These are phyloP conservation scores for Takifugu flavidus DNA, from an alignment of 2,113 vertebrate species.

Conservation along the genomic window DNA sequence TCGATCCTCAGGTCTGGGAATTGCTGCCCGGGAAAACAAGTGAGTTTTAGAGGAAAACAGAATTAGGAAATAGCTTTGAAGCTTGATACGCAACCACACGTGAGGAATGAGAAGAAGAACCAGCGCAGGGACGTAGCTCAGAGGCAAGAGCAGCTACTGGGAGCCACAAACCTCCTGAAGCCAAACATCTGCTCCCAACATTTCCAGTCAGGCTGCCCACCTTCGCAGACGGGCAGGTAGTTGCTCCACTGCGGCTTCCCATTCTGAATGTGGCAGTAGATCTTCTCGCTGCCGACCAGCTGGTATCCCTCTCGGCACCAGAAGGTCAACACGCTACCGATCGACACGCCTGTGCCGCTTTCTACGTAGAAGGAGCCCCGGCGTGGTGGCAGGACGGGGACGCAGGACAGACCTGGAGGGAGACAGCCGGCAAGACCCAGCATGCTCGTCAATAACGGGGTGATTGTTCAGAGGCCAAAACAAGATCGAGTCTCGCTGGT, in stretches of 20 bases:
- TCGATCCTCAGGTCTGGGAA: constrained; percentile 67
- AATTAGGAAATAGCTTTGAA: neutral
- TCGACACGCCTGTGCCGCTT: constrained; percentile 57
- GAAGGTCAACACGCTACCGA: constrained; percentile 70
- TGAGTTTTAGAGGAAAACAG: too few relatives aligned
- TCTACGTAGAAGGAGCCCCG: constrained; percentile 75
- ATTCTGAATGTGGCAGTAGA: constrained; percentile 58
- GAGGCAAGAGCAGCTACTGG: neutral
- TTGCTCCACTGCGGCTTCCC: constrained; percentile 72
- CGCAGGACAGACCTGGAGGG: constrained; percentile 63
- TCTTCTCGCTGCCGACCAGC: constrained; percentile 74
- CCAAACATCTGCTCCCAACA: neutral
- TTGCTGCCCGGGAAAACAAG: constrained; percentile 48
- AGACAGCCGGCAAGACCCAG: too few relatives aligned
- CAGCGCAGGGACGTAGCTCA: neutral
- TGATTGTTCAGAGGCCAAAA: too few relatives aligned
- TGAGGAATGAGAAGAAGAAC: neutral
- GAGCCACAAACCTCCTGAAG: neutral
- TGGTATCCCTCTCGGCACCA: constrained; percentile 79
- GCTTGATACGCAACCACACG: too few relatives aligned
- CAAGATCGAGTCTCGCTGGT: too few relatives aligned
- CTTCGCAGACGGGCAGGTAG: constrained; percentile 74
- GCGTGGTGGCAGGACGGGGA: constrained; percentile 62
- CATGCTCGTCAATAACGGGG: too few relatives aligned
- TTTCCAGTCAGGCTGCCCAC: constrained; percentile 47